phyloP scores from a whole-genome alignment of 2,888 invertebrate genomes.

The Aphidius colemani region DNA sequence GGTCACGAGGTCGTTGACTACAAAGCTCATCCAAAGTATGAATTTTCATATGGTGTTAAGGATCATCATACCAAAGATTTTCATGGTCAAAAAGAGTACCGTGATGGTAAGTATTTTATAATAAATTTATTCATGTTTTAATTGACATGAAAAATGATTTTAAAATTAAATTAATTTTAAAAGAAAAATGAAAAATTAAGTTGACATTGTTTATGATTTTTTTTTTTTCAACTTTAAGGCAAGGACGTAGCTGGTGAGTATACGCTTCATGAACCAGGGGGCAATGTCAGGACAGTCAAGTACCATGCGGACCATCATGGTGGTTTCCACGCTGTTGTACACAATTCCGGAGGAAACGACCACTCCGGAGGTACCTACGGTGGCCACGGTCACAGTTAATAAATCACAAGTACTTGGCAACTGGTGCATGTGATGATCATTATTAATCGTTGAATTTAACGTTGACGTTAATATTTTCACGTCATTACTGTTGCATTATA shows the following conservation, averaged over 20 bases:
- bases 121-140: too few species aligned
- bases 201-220: constrained; percentile 10
- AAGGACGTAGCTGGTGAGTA: constrained; percentile 50
- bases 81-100: constrained; percentile 59
- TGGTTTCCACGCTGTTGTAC: constrained; percentile 49
- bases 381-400: constrained; percentile 33
- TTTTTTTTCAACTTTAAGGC: constrained; percentile 31
- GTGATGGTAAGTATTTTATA: constrained; percentile 49
- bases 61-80: constrained; percentile 57
- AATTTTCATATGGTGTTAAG: constrained; percentile 54
- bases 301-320: constrained; percentile 51
- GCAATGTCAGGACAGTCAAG: constrained; percentile 46
- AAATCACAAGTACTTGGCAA: constrained; percentile 27
- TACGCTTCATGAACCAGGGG: constrained; percentile 52
- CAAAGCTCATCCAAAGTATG: constrained; percentile 54
- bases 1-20: constrained; percentile 56
- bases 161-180: too few species aligned
- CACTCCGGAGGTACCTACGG: constrained; percentile 33
- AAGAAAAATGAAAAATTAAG: too few species aligned
- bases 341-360: constrained; percentile 38
- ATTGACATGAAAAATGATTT: too few species aligned
- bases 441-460: constrained; percentile 33
- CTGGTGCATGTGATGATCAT: constrained; percentile 28
- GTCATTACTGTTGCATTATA: too few species aligned
- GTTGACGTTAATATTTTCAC: neutral